Evolutionary conservation across 1,140 invertebrate species (phyloP).

Genomic region (Listronotus oregonensis): DNA sequence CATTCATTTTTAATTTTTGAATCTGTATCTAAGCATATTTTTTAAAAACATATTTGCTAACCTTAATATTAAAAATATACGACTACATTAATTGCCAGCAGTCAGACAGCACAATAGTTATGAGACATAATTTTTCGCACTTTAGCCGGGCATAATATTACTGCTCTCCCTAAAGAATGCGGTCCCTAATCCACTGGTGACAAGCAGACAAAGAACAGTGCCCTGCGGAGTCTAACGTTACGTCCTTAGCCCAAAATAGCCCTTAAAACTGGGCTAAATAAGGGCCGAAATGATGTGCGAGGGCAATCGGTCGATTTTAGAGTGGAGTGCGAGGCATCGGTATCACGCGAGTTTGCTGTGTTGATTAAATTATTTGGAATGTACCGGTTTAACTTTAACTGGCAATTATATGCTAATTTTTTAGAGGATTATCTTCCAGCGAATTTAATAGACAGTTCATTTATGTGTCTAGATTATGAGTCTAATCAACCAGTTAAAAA

Average conservation of each 20-base stretch:
- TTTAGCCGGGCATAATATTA: constrained; percentile 25
- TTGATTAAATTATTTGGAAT: constrained; percentile 36
- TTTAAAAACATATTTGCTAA: no score
- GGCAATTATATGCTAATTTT: constrained; percentile 35
- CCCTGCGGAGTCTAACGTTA: constrained; percentile 41
- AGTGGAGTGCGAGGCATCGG: constrained; percentile 24
- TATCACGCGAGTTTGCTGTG: constrained; percentile 21
- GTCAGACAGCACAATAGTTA: constrained; percentile 12
- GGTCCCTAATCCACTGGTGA: constrained; percentile 47
- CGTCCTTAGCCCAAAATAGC: constrained; percentile 24
- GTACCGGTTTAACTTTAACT: constrained; percentile 21
- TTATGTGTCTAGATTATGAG: no score
- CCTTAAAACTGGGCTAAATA: constrained; percentile 25
- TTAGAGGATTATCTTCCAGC: constrained; percentile 9
- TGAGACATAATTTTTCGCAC: constrained; percentile 33
- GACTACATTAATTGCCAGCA: no score
- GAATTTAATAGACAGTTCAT: no score
- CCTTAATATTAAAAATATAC: no score
- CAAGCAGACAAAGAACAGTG: constrained; percentile 45
- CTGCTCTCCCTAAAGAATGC: constrained; percentile 33
- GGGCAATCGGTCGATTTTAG: constrained; percentile 28
- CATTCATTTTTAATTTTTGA: no score
- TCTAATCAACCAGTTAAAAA: no score
- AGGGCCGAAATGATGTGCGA: constrained; percentile 11
- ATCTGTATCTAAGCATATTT: no score